A percentile compares a stretch with the other conserved stretches of the same genome.
phyloP scores from a whole-genome alignment of 35 echinoderm and acorn worm species.

The Heliocidaris tuberculata region DNA sequence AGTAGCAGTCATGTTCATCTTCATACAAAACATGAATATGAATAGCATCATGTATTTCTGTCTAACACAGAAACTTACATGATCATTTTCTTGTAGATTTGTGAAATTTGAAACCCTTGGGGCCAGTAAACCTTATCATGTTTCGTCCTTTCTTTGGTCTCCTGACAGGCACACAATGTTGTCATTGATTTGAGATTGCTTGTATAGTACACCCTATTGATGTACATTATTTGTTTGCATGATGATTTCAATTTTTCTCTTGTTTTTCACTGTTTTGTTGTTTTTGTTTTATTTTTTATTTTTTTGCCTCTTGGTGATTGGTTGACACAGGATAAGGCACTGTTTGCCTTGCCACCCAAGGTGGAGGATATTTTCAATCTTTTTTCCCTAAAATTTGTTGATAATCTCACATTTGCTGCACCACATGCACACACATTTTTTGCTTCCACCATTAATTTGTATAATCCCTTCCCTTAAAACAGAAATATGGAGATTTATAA shows the following conservation, averaged over 20 bases:
- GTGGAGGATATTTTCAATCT: constrained; percentile 23
- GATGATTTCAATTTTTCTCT: neutral
- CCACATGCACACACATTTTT: neutral
- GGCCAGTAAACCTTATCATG: neutral
- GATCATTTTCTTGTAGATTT: neutral
- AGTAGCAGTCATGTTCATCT: too few relatives aligned
- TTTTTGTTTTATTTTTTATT: neutral
- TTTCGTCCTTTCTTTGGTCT: neutral
- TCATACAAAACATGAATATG: neutral
- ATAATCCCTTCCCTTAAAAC: neutral
- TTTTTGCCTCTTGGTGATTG: constrained; percentile 13
- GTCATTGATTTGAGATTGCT: neutral
- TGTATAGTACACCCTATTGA: neutral
- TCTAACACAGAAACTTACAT: neutral
- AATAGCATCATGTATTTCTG: neutral
- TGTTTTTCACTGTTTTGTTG: neutral
- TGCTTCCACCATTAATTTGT: neutral
- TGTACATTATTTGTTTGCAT: neutral
- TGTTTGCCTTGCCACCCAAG: constrained; percentile 41
- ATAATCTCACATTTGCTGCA: constrained; percentile 5
- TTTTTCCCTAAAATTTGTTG: neutral
- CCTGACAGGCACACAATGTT: neutral
- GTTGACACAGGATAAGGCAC: constrained; percentile 23
- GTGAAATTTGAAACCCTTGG: neutral
- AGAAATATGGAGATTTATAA: neutral